Conservation (phyloP, 2,113 vertebrate species). For the Halichoerus grypus region DNA sequence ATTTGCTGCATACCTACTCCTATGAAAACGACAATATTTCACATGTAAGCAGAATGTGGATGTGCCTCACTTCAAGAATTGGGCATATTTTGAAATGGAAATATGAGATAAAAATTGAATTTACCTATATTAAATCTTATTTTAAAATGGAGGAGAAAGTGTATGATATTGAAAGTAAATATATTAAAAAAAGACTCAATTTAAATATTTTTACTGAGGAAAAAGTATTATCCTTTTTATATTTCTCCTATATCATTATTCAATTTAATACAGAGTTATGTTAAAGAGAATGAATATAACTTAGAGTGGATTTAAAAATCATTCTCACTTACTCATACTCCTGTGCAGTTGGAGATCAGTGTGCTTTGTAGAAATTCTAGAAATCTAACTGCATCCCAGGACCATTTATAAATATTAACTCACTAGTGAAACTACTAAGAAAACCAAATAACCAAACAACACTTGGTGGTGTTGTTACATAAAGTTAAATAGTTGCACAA, state of each 20-base stretch:
- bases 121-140: slow-evolving; percentile 26
- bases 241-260: background rate
- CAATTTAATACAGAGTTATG: background rate
- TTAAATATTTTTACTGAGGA: slow-evolving; percentile 1
- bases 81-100: background rate
- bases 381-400: background rate
- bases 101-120: background rate
- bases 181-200: slow-evolving; percentile 21
- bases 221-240: background rate
- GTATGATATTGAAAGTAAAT: background rate
- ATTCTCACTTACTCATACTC: background rate
- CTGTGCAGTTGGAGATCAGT: background rate
- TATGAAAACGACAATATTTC: background rate
- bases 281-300: background rate
- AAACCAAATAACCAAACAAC: background rate
- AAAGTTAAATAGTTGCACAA: background rate
- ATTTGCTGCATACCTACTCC: background rate
- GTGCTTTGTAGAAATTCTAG: background rate
- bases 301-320: slow-evolving; percentile 6
- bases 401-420: background rate
- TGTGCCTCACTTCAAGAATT: background rate
- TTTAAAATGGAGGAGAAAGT: slow-evolving; percentile 25
- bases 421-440: background rate
- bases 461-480: background rate
- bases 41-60: background rate